Percentiles rank a stretch among this genome's conserved stretches.
These are phyloP conservation scores for Istiophorus platypterus DNA, from an alignment of 2,113 vertebrate genomes.

Conservation along the genomic window DNA sequence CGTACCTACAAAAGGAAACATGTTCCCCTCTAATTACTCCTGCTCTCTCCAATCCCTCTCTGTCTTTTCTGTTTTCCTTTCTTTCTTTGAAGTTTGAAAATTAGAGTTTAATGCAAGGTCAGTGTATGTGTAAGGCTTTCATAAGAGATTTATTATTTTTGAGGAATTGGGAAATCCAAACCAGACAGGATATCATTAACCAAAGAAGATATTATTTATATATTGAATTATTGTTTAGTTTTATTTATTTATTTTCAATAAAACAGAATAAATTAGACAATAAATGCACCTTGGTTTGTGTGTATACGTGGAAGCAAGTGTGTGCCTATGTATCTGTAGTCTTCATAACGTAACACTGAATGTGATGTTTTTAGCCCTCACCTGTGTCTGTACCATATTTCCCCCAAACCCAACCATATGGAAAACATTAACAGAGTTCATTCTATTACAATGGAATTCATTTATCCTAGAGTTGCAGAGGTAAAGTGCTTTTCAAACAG, in stretches of 20 bases:
- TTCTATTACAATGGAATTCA: slow-evolving; percentile 34
- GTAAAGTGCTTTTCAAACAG: slow-evolving; percentile 57
- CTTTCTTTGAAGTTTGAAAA: slow-evolving; percentile 68
- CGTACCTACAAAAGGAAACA: slow-evolving; percentile 40
- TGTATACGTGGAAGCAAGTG: not conserved
- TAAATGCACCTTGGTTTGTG: not conserved
- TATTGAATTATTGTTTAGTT: not conserved
- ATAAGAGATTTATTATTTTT: slow-evolving; percentile 59
- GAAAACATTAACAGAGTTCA: slow-evolving; percentile 13
- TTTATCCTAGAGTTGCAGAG: slow-evolving; percentile 23
- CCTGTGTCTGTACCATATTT: not conserved
- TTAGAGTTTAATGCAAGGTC: slow-evolving; percentile 65
- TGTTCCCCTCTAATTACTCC: slow-evolving; percentile 45
- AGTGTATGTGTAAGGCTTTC: slow-evolving; percentile 55
- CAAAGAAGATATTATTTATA: not conserved
- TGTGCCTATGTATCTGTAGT: not conserved
- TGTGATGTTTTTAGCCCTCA: not conserved
- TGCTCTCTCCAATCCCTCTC: slow-evolving; percentile 5
- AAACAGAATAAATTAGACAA: slow-evolving; percentile 9
- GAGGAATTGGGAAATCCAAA: slow-evolving; percentile 10
- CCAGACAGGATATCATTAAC: slow-evolving; percentile 36
- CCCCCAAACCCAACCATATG: not conserved
- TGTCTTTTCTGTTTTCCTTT: not conserved
- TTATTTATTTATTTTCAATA: not conserved
- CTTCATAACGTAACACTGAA: not conserved